Percentiles rank a stretch among this genome's conserved stretches.
Evolutionary conservation across 1,140 invertebrate genomes (phyloP).

Genomic region (Achroia grisella): DNA sequence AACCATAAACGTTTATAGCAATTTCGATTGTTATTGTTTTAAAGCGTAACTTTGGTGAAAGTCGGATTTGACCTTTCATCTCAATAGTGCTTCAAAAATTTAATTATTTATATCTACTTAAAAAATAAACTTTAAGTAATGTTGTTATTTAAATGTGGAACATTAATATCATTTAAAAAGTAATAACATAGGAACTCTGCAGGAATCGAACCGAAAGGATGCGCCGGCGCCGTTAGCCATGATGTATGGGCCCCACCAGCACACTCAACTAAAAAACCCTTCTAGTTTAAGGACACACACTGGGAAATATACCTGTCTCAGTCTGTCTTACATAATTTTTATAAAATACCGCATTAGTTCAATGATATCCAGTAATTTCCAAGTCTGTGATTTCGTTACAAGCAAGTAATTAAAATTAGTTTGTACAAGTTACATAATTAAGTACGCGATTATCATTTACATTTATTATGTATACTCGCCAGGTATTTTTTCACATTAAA

Average conservation of each 20-base stretch:
- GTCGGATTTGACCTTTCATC: slow-evolving; percentile 25
- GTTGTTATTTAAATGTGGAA: not conserved
- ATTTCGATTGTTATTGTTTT: slow-evolving; percentile 46
- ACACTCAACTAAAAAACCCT: slow-evolving; percentile 58
- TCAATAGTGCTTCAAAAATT: slow-evolving; percentile 21
- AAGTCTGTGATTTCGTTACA: not conserved
- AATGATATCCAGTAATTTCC: too few species aligned
- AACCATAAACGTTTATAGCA: slow-evolving; percentile 52
- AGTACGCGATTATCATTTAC: too few species aligned
- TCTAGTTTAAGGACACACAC: slow-evolving; percentile 31
- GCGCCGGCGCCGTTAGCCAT: slow-evolving; percentile 53
- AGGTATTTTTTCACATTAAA: too few species aligned
- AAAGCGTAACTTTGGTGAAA: slow-evolving; percentile 42
- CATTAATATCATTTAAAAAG: slow-evolving; percentile 9
- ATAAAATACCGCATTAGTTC: too few species aligned
- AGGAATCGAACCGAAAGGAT: slow-evolving; percentile 44
- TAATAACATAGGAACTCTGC: slow-evolving; percentile 44
- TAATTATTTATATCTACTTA: slow-evolving; percentile 11
- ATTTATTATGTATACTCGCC: too few species aligned
- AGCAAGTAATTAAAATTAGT: slow-evolving; percentile 1
- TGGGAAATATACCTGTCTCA: slow-evolving; percentile 45
- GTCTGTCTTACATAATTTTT: slow-evolving; percentile 18
- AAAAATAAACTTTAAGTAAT: not conserved
- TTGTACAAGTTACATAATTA: too few species aligned
- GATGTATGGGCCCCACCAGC: slow-evolving; percentile 57